Percentiles rank a stretch among this genome's conserved stretches.
phyloP scores from a whole-genome alignment of 2,797 vertebrate genomes.

The Sebastes cheni region DNA sequence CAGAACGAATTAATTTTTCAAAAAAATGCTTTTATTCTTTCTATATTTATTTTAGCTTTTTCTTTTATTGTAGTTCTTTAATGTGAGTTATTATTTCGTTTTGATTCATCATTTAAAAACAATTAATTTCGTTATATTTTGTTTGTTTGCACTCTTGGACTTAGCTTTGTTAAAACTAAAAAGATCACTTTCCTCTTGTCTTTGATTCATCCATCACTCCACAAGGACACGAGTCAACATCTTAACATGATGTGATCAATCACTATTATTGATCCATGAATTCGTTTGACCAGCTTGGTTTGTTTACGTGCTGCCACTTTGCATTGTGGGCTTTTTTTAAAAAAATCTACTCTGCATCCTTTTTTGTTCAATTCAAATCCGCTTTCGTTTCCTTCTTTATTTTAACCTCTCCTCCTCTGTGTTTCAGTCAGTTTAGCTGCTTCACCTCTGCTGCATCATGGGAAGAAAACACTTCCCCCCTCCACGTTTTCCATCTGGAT shows the following conservation, averaged over 20 bases:
- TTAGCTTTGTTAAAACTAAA: neutral
- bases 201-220: slow-evolving; percentile 62
- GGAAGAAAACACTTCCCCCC: slow-evolving; percentile 63
- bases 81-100: neutral
- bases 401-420: neutral
- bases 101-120: neutral
- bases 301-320: slow-evolving; percentile 36
- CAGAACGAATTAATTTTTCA: neutral
- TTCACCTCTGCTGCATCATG: neutral
- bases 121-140: neutral
- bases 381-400: neutral
- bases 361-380: neutral
- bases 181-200: slow-evolving; percentile 27
- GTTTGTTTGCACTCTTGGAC: neutral
- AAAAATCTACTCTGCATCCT: neutral
- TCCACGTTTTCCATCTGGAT: slow-evolving; percentile 29
- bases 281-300: slow-evolving; percentile 55
- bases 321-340: neutral
- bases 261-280: slow-evolving; percentile 77
- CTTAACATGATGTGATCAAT: slow-evolving; percentile 73
- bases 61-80: neutral
- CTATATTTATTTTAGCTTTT: neutral
- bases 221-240: slow-evolving; percentile 65
- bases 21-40: neutral
- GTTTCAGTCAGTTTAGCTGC: neutral